Evolutionary conservation across 2,113 vertebrate genomes (phyloP), one percentile per base, ranked within the genome.

Genomic region (Tretioscincus oriximinensis): DNA sequence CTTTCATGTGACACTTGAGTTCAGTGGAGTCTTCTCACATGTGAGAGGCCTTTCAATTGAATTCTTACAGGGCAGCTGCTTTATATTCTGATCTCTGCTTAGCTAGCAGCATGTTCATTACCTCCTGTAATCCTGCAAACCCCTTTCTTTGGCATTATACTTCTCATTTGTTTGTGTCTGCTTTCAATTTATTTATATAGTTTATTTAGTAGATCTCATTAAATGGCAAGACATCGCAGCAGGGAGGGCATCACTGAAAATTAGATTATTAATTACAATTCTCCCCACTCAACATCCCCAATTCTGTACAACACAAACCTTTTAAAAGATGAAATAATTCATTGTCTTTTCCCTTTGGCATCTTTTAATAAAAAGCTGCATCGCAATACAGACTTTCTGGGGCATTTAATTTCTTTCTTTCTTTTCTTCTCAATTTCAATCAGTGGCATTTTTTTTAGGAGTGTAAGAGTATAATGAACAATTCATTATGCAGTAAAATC

Each of bases 331-430:
- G 51, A 81, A 76, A 76, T 24, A 47, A 69, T 69, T 29, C 22
- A 51, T 69, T 12, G 4, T 58, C 21, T 60, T n/a, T 73, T 73
- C 51, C 35, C 16, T n/a, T 60, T 68, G 22, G 28, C 21, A 67
- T 69, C 28, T 47, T 67, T 84, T 78, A 78, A 69, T 74, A 35
- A 79, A 49, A 2, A 65, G 77, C 61, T 49, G 65, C n/a, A 79
- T 69, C 16, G n/a, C 41, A 26, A 28, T 61, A 16, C 35, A 9
- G 65, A 29, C 4, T 73, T 78, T 78, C 65, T 54, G 28, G 35
- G 35, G 24, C 21, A 66, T 60, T 68, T 7, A 1, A 18, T 58
- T 18, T 58, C 18, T 18, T 58, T 58, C 54, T 58, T 58, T 18
- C 16, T 54, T 14, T 54, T 54, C 54, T 58, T 58, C 54, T 58